These are phyloP conservation scores for Momotus momota DNA, from an alignment of 2,797 vertebrate species.

Conservation along the genomic window DNA sequence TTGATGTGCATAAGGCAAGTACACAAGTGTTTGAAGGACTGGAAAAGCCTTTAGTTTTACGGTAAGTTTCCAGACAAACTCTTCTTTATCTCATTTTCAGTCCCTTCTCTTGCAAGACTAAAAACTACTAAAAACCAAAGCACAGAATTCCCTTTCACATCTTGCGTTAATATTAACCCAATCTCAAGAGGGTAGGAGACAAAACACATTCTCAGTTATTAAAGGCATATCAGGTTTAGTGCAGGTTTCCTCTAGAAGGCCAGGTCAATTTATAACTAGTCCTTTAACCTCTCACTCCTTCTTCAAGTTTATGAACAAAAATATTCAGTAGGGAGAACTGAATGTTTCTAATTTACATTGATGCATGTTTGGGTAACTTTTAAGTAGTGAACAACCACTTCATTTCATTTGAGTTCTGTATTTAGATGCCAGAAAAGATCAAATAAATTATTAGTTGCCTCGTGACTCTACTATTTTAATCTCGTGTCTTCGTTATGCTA, in stretches of 20 bases:
- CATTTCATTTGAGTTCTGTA: background rate
- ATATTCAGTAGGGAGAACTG: background rate
- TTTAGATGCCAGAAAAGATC: background rate
- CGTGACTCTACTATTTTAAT: background rate
- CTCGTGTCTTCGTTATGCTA: background rate
- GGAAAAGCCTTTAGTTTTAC: background rate
- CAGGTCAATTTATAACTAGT: background rate
- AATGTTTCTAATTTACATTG: background rate
- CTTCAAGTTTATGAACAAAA: slow-evolving; percentile 3
- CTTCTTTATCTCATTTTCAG: background rate
- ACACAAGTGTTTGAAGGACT: background rate
- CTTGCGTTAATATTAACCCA: slow-evolving; percentile 27
- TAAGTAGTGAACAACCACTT: background rate
- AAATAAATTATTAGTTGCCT: background rate
- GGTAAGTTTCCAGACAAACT: background rate
- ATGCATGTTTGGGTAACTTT: background rate
- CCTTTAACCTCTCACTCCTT: background rate
- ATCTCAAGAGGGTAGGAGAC: background rate
- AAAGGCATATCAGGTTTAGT: slow-evolving; percentile 15
- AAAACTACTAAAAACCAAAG: background rate
- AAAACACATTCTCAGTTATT: background rate
- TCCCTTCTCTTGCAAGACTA: background rate
- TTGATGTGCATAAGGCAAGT: background rate
- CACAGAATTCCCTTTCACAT: slow-evolving; percentile 3
- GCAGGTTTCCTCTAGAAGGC: background rate